Conservation (phyloP, 2,888 invertebrate genomes). For the Ennomos fuscantarius region DNA sequence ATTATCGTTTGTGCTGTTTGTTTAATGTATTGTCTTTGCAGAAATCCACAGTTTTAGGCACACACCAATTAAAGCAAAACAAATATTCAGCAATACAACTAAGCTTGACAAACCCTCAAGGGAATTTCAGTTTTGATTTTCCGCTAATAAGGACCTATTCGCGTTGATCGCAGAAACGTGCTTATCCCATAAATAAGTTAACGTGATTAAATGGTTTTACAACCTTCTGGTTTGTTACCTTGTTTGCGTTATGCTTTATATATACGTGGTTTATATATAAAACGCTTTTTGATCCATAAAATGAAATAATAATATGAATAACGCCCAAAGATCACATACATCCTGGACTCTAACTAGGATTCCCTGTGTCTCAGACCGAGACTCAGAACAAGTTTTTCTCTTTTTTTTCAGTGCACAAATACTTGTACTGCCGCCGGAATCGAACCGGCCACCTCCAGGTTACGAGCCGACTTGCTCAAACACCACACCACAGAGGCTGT, state of each 20-base stretch:
- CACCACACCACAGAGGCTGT: no score
- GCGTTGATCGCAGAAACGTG: constrained; percentile 4
- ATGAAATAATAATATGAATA: no score
- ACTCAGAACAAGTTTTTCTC: no score
- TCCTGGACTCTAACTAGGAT: no score
- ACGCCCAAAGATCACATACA: no score
- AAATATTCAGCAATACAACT: constrained; percentile 20
- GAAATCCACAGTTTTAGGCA: constrained; percentile 12
- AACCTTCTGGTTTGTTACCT: constrained; percentile 32
- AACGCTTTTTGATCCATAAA: background rate
- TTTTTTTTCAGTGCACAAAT: no score
- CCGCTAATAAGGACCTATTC: constrained; percentile 7
- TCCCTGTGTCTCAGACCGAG: no score
- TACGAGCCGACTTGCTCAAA: no score
- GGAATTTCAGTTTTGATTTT: constrained; percentile 5
- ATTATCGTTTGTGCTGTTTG: no score
- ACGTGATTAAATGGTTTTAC: constrained; percentile 33
- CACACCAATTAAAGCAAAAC: constrained; percentile 25
- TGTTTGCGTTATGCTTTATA: constrained; percentile 22
- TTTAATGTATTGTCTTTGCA: constrained; percentile 7
- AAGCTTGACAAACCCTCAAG: background rate
- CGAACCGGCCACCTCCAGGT: no score
- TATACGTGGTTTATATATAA: constrained; percentile 10
- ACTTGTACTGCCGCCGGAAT: no score
- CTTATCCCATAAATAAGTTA: constrained; percentile 31